Conservation (phyloP, 2,888 invertebrate species). For the Epinotia nisella region DNA sequence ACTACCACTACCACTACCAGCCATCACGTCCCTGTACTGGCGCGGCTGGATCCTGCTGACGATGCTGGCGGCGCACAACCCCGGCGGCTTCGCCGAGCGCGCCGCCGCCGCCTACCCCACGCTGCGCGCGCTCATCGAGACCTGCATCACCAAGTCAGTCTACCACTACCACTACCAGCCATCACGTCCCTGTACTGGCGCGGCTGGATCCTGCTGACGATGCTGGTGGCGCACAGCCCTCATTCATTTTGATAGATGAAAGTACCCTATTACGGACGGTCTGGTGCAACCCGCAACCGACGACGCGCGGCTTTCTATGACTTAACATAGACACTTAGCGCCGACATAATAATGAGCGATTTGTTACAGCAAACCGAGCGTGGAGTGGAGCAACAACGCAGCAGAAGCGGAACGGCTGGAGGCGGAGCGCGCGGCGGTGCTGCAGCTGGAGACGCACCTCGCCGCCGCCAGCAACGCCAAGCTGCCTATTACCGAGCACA, state of each 20-base stretch:
- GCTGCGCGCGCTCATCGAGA: constrained; percentile 95
- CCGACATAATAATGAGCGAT: neutral
- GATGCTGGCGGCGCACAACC: constrained; percentile 97
- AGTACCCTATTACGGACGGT: no score
- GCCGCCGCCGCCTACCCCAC: constrained; percentile 97
- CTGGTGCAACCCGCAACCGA: no score
- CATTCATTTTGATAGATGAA: no score
- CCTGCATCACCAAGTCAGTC: constrained; percentile 96
- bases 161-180: no score
- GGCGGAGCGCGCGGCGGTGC: constrained; percentile 71
- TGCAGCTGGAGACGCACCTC: constrained; percentile 94
- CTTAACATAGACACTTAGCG: neutral
- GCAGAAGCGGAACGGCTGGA: constrained; percentile 67
- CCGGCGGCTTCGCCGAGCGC: constrained; percentile 92
- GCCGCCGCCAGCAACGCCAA: constrained; percentile 95
- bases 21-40: constrained; percentile 91
- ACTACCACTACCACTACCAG: no score
- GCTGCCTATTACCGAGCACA: constrained; percentile 94
- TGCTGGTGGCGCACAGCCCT: constrained; percentile 98
- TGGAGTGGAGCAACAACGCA: constrained; percentile 69
- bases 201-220: constrained; percentile 90
- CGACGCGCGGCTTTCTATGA: no score
- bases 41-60: constrained; percentile 92
- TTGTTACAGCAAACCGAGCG: constrained; percentile 69
- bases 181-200: constrained; percentile 94